Conservation (phyloP, 2,888 invertebrate species). For the Bhutanitis thaidina region DNA sequence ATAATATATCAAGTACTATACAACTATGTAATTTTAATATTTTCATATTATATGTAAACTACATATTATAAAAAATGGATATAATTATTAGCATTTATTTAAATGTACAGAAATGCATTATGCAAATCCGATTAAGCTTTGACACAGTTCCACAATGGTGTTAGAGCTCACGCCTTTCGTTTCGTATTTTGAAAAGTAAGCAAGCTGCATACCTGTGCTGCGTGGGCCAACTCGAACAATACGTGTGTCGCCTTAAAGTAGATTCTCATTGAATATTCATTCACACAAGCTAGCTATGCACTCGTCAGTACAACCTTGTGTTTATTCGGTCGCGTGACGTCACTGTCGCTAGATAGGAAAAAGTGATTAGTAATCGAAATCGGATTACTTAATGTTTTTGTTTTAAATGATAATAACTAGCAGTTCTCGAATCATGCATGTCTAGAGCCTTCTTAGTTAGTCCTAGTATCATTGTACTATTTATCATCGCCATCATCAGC, state of each 20-base stretch:
- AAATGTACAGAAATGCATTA: background rate
- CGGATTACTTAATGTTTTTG: no score
- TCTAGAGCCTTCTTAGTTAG: no score
- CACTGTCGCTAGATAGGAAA: background rate
- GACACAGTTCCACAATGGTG: constrained; percentile 1
- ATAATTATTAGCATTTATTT: background rate
- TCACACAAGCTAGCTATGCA: constrained; percentile 26
- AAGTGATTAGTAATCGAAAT: background rate
- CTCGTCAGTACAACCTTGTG: constrained; percentile 24
- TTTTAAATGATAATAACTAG: no score
- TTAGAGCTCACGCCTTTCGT: constrained; percentile 4
- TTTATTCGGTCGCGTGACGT: constrained; percentile 19
- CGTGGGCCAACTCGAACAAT: constrained; percentile 11
- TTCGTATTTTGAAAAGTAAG: constrained; percentile 10
- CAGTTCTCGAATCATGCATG: no score
- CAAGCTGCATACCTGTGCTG: constrained; percentile 6
- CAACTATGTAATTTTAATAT: no score
- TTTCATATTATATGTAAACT: no score
- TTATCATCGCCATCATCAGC: no score
- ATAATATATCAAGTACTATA: no score
- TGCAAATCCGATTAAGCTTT: background rate
- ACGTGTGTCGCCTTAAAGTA: constrained; percentile 37
- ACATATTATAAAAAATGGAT: background rate
- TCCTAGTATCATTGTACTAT: no score
- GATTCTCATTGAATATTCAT: constrained; percentile 57